Evolutionary conservation across 2,113 vertebrate genomes (phyloP).

Genomic region (Nematolebias whitei): DNA sequence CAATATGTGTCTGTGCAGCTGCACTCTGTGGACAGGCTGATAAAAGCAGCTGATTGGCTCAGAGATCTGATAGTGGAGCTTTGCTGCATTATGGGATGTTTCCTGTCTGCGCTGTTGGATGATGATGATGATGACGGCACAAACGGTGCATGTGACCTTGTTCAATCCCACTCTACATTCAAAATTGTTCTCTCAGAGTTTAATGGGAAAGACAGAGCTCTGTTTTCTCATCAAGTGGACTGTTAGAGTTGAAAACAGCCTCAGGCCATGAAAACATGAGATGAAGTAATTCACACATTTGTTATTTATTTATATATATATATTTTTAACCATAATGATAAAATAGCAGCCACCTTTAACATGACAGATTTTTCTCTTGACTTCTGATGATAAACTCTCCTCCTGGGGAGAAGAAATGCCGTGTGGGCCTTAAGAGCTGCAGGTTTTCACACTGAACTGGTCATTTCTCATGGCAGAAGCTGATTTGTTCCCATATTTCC

Average conservation of each 20-base stretch:
- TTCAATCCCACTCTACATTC: slow-evolving; percentile 27
- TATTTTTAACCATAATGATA: slow-evolving; percentile 23
- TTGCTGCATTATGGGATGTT: slow-evolving; percentile 10
- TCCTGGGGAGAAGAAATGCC: slow-evolving; percentile 45
- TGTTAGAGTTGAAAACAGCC: slow-evolving; percentile 37
- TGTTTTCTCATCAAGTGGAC: slow-evolving; percentile 42
- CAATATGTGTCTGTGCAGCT: slow-evolving; percentile 38
- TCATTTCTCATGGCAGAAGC: slow-evolving; percentile 47
- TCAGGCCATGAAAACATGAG: slow-evolving; percentile 48
- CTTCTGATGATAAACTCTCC: slow-evolving; percentile 44
- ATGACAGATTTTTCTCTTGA: slow-evolving; percentile 48
- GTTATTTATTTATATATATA: no score
- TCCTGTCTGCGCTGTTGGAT: background rate
- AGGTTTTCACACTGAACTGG: slow-evolving; percentile 47
- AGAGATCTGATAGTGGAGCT: slow-evolving; percentile 33
- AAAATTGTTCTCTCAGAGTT: background rate
- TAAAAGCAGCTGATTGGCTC: slow-evolving; percentile 41
- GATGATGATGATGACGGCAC: slow-evolving; percentile 1
- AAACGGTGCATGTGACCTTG: background rate
- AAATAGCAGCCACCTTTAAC: slow-evolving; percentile 30
- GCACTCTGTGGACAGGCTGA: slow-evolving; percentile 24
- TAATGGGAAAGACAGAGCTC: slow-evolving; percentile 1
- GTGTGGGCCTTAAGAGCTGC: slow-evolving; percentile 33
- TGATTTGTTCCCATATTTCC: slow-evolving; percentile 53
- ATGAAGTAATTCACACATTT: slow-evolving; percentile 42